Conservation (phyloP, 2,113 vertebrate genomes). For the Trogon melanurus region DNA sequence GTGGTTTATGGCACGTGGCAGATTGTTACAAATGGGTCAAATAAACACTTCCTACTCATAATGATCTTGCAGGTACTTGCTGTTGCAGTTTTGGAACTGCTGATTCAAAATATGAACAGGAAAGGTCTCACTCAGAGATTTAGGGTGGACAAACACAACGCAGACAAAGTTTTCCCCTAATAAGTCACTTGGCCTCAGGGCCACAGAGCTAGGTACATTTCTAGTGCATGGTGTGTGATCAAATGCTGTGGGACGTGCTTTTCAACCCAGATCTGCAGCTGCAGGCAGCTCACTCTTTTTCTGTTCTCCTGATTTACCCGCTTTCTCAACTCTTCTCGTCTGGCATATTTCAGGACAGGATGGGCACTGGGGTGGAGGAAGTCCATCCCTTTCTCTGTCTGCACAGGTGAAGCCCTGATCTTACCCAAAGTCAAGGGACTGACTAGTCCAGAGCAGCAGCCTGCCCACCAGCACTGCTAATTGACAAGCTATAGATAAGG, state of each 20-base stretch:
- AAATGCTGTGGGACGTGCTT: background rate
- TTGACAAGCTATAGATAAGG: background rate
- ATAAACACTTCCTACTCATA: constrained; percentile 66
- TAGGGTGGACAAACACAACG: background rate
- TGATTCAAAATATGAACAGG: background rate
- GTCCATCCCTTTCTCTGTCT: background rate
- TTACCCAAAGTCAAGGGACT: background rate
- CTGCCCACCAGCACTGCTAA: background rate
- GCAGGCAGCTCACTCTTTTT: background rate
- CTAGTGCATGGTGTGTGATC: background rate
- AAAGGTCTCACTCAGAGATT: background rate
- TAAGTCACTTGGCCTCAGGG: background rate
- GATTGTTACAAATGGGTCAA: constrained; percentile 76
- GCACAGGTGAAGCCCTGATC: background rate
- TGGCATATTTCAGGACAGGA: background rate
- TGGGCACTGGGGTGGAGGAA: background rate
- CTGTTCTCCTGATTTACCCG: background rate
- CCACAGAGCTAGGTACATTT: background rate
- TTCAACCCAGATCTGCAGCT: background rate
- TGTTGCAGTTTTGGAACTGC: constrained; percentile 23
- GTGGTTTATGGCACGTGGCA: constrained; percentile 71
- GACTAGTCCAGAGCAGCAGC: background rate
- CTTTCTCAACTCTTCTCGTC: background rate
- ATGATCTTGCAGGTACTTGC: constrained; percentile 62
- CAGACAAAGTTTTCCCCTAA: background rate